phyloP scores from a whole-genome alignment of 2,888 invertebrate species.

The Pheosia tremula region DNA sequence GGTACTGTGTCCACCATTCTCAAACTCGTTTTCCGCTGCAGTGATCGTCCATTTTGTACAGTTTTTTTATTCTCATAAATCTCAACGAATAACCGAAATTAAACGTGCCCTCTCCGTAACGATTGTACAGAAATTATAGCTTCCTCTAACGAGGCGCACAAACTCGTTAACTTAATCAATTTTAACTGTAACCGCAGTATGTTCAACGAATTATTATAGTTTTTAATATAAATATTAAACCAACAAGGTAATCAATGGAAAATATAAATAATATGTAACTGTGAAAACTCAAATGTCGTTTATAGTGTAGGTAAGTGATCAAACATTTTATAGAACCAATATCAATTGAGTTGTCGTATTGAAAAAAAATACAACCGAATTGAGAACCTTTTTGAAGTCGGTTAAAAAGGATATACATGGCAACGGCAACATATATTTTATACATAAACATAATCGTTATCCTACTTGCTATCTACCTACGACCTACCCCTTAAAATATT shows the following conservation, averaged over 20 bases:
- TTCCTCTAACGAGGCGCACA: conserved; percentile 35
- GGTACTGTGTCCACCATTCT: conserved; percentile 27
- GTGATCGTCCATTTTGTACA: conserved; percentile 12
- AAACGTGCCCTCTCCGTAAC: conserved; percentile 27
- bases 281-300: no score
- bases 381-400: no score
- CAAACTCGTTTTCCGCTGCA: not conserved
- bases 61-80: conserved; percentile 32
- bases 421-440: no score
- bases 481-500: no score
- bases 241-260: conserved; percentile 23
- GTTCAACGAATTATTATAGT: conserved; percentile 21
- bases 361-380: no score
- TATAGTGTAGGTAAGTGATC: no score
- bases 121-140: conserved; percentile 33
- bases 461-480: no score
- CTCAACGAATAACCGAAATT: conserved; percentile 36
- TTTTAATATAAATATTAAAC: conserved; percentile 20
- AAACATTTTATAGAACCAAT: no score
- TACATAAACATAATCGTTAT: no score
- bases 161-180: conserved; percentile 34
- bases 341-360: no score
- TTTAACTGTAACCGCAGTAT: conserved; percentile 26
- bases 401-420: no score
- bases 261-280: not conserved